Conservation (phyloP, 1,140 invertebrate species). For the Ostrea edulis region DNA sequence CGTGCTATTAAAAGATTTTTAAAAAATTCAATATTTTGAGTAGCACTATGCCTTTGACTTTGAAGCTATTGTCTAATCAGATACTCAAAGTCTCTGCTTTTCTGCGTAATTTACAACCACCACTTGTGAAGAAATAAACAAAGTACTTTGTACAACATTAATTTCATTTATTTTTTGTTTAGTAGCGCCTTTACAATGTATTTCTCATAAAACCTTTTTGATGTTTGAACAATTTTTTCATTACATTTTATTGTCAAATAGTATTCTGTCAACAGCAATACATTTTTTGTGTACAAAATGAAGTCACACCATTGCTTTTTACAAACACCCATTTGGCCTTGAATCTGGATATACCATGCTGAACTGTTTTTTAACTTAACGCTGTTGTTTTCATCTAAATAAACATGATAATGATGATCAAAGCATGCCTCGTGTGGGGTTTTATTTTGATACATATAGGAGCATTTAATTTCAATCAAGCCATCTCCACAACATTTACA, state of each 20-base stretch:
- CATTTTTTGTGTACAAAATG: constrained; percentile 43
- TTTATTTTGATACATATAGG: constrained; percentile 39
- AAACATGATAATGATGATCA: too few species aligned
- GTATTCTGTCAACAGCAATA: constrained; percentile 45
- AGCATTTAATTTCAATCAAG: constrained; percentile 47
- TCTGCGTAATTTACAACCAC: background rate
- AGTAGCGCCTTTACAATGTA: constrained; percentile 9
- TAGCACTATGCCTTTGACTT: too few species aligned
- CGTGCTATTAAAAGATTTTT: too few species aligned
- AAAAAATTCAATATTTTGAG: too few species aligned
- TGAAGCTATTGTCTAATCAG: constrained; percentile 15
- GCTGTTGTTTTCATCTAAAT: too few species aligned
- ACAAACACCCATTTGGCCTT: constrained; percentile 48
- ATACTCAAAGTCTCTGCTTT: background rate
- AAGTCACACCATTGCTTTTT: constrained; percentile 40
- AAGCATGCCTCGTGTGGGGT: too few species aligned
- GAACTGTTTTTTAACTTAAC: constrained; percentile 36
- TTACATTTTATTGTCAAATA: constrained; percentile 32
- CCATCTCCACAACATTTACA: constrained; percentile 49
- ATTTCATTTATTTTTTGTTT: background rate
- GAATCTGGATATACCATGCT: constrained; percentile 49
- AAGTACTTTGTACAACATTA: background rate
- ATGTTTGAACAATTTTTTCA: constrained; percentile 2
- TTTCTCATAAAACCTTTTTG: constrained; percentile 16
- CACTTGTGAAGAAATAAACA: constrained; percentile 4